Evolutionary conservation across 2,888 invertebrate genomes (phyloP).

Genomic region (Sabellastarte sp.): DNA sequence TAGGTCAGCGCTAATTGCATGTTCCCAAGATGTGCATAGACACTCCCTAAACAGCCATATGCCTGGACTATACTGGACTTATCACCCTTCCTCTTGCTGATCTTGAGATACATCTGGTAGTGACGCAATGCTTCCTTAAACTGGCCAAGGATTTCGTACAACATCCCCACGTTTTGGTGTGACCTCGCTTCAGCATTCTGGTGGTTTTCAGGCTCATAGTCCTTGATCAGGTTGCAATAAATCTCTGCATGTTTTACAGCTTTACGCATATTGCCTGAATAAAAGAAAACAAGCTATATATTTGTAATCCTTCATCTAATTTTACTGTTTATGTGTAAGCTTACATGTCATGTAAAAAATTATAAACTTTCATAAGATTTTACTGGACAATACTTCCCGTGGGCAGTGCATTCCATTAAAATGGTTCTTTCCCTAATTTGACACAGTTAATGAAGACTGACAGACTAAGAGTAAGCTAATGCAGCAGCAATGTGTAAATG

Average conservation of each 20-base stretch:
- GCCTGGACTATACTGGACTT: constrained; percentile 44
- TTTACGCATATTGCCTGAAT: constrained; percentile 30
- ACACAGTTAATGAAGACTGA: no score
- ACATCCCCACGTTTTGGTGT: constrained; percentile 48
- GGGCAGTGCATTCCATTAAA: no score
- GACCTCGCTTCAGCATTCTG: constrained; percentile 39
- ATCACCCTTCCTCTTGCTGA: constrained; percentile 38
- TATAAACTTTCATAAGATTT: no score
- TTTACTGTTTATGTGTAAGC: no score
- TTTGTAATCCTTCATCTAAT: no score
- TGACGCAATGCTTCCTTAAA: constrained; percentile 44
- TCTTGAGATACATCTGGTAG: constrained; percentile 41
- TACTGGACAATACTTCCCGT: no score
- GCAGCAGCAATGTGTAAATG: no score
- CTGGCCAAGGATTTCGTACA: constrained; percentile 49
- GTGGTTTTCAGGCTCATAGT: neutral
- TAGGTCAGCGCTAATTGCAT: constrained; percentile 43
- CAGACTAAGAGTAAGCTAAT: no score
- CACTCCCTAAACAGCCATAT: constrained; percentile 52
- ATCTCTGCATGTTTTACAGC: constrained; percentile 44
- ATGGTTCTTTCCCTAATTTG: no score
- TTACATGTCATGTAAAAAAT: no score
- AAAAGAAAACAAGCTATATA: no score
- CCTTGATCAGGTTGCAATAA: constrained; percentile 6
- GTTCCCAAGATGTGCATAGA: constrained; percentile 45